Evolutionary conservation across 1,140 invertebrate genomes (phyloP), one percentile per base, ranked within the genome.

Genomic region (Aricia agestis): DNA sequence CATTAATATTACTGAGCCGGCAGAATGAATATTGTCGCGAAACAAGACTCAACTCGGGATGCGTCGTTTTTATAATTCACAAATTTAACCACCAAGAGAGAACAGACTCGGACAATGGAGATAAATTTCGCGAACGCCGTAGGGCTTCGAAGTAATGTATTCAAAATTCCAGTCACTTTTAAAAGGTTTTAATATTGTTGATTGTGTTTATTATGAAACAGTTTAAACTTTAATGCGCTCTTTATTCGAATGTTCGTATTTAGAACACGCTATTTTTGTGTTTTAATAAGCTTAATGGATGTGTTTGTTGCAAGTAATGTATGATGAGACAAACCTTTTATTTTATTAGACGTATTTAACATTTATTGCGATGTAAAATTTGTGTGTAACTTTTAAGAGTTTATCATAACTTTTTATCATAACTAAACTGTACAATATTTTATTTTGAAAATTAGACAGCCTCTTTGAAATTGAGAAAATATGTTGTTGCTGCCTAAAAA

Each of bases 41-140:
- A 74, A 77, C 69, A 67, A 63, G 57, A 69, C 70, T 75, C 70
- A 73, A 70, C 65, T 72, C 18, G 72, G 72, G 71, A 74, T 72
- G 70, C 69, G 70, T 68, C 74, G 71, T 74, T 71, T 78, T 78
- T 76, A 74, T 74, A 73, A 76, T 78, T 76, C 72, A 78, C 72
- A 72, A 74, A 76, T 77, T 77, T 74, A 72, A 76, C 72, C 71
- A 68, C 65, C 74, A 59, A 58, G 68, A 75, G 72, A 72, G 72
- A 76, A 72, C 72, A 57, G 68, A 69, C 59, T 76, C 67, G 52
- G 69, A 72, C 74, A 74, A 69, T 71, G 72, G 70, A 78, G 72
- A 78, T 78, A 76, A 76, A 76, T 77, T 76, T 71, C 59, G 67
- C 69, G 72, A 77, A 69, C 61, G 72, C 76, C 66, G 36, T 41